These are phyloP conservation scores for Syndactyla subalaris DNA, from an alignment of 2,797 vertebrate genomes.

Conservation along the genomic window DNA sequence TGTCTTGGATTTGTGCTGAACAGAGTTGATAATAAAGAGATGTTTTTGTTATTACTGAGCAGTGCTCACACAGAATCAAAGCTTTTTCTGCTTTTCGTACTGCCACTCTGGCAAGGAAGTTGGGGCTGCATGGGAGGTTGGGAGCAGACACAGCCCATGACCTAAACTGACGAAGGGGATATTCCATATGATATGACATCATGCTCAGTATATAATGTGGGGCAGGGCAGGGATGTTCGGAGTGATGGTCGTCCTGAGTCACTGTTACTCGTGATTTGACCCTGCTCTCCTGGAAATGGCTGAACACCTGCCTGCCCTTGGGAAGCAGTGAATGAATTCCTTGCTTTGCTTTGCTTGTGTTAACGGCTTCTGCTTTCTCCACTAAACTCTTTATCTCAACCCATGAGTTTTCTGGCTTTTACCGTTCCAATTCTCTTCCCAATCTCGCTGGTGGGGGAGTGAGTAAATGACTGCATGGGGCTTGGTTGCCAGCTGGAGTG, in stretches of 20 bases:
- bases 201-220: background rate
- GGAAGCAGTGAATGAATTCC: background rate
- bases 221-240: background rate
- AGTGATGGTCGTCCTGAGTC: background rate
- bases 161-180: background rate
- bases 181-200: background rate
- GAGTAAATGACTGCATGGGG: accelerated
- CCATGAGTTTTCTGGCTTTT: background rate
- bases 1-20: background rate
- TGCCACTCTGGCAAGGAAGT: background rate
- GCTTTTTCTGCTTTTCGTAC: accelerated
- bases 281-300: background rate
- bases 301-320: background rate
- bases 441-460: background rate
- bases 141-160: background rate
- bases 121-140: background rate
- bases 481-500: background rate
- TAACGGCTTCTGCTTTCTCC: background rate
- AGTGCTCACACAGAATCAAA: background rate
- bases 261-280: background rate
- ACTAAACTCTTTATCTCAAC: background rate
- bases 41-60: background rate
- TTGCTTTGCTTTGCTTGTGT: background rate
- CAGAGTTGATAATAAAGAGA: background rate
- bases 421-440: background rate